phyloP scores from a whole-genome alignment of 2,797 vertebrate species.

The Gymnoscopelus braueri region DNA sequence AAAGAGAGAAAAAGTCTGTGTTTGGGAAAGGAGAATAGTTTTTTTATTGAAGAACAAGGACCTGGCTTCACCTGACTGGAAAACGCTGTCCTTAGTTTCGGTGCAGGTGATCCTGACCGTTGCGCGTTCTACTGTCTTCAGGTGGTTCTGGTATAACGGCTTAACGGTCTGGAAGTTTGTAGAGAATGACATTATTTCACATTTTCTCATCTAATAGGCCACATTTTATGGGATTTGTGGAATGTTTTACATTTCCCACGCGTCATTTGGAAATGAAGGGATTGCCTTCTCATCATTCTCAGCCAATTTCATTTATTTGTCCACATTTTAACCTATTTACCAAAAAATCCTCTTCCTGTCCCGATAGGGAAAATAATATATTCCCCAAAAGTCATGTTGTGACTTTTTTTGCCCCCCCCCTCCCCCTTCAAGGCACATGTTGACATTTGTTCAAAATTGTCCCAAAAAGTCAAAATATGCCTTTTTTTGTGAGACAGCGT shows the following conservation, averaged over 20 bases:
- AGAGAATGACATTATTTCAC: background rate
- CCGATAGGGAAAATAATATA: no score
- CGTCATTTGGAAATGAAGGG: constrained; percentile 42
- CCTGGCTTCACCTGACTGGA: constrained; percentile 63
- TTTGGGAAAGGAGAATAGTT: no score
- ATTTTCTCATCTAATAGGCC: background rate
- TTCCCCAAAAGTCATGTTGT: no score
- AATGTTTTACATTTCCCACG: constrained; percentile 61
- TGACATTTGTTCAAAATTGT: no score
- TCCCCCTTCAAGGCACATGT: no score
- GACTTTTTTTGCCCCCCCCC: no score
- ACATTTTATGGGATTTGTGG: constrained; percentile 30
- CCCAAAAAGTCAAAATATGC: no score
- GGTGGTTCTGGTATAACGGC: background rate
- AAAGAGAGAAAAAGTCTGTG: no score
- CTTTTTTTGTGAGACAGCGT: no score
- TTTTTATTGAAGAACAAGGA: no score
- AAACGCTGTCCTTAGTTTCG: constrained; percentile 72
- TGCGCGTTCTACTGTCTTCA: constrained; percentile 28
- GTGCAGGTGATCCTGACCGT: constrained; percentile 79
- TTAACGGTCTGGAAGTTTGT: background rate
- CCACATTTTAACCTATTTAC: no score
- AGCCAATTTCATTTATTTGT: background rate
- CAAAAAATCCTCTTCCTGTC: no score
- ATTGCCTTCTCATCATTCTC: constrained; percentile 16